phyloP scores from a whole-genome alignment of 2,888 invertebrate genomes.

The Anaspis maculata region DNA sequence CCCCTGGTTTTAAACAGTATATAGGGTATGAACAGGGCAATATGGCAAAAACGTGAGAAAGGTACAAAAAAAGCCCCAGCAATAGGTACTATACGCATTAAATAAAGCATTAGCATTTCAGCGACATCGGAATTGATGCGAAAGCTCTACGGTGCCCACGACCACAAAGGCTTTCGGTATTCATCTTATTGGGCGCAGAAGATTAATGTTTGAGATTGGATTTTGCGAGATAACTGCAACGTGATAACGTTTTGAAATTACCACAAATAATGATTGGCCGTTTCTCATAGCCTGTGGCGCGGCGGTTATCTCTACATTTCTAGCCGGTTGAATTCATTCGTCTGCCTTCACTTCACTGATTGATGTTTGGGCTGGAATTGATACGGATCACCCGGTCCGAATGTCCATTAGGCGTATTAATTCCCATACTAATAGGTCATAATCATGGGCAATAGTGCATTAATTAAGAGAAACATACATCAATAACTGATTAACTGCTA shows the following conservation, averaged over 20 bases:
- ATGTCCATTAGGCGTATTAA: conserved; percentile 24
- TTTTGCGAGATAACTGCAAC: conserved; percentile 6
- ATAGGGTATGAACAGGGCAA: no score
- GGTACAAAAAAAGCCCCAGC: no score
- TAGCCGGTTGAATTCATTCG: conserved; percentile 14
- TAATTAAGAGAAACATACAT: no score
- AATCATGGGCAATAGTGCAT: no score
- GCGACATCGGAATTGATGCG: no score
- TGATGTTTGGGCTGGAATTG: conserved; percentile 22
- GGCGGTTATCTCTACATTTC: conserved; percentile 14
- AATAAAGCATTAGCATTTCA: no score
- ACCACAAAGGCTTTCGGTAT: background rate
- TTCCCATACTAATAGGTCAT: conserved; percentile 18
- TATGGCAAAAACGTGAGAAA: no score
- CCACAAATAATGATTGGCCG: conserved; percentile 14
- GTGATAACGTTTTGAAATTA: conserved; percentile 15
- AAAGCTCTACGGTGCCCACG: no score
- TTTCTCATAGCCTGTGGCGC: conserved; percentile 11
- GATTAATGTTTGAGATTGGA: conserved; percentile 11
- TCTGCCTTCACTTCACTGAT: conserved; percentile 16
- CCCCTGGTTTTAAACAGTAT: no score
- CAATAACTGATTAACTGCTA: no score
- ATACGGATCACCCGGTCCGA: conserved; percentile 21
- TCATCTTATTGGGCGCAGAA: conserved; percentile 1
- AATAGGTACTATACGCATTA: no score